A percentile compares a stretch with the other conserved stretches of the same genome.
Evolutionary conservation across 2,113 vertebrate genomes (phyloP).

Genomic region (Stomatorhinus ivindoensis): DNA sequence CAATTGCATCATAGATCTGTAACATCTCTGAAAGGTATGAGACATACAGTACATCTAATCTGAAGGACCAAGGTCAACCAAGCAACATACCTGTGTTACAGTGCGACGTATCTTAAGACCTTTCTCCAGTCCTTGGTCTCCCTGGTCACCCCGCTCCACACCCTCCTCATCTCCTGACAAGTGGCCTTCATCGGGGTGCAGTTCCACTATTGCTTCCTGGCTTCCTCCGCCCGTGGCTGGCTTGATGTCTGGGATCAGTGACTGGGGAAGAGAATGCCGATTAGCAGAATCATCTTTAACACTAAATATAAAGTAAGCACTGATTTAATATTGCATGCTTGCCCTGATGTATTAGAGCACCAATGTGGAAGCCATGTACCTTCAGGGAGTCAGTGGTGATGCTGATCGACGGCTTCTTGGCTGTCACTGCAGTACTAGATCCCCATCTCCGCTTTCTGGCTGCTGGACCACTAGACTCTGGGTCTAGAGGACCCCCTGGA

Average conservation of each 20-base stretch:
- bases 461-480: conserved; percentile 60
- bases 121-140: conserved; percentile 66
- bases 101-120: conserved; percentile 84
- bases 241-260: conserved; percentile 87
- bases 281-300: neutral
- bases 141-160: conserved; percentile 46
- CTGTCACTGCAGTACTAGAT: conserved; percentile 75
- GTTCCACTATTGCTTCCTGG: conserved; percentile 78
- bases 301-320: neutral
- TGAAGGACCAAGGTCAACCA: neutral
- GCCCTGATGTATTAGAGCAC: neutral
- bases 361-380: neutral
- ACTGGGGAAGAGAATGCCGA: conserved; percentile 47
- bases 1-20: neutral
- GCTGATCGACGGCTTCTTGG: conserved; percentile 86
- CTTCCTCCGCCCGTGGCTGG: conserved; percentile 45
- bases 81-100: conserved; percentile 71
- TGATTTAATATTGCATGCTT: neutral
- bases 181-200: conserved; percentile 77
- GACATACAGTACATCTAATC: neutral
- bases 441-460: conserved; percentile 83
- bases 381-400: conserved; percentile 69
- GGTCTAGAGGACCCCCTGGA: conserved; percentile 47
- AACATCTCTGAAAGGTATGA: neutral
- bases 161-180: conserved; percentile 77